Evolutionary conservation across 2,113 vertebrate species (phyloP), one percentile per base, ranked within the genome.

Genomic region (Epinephelus cyanopodus): DNA sequence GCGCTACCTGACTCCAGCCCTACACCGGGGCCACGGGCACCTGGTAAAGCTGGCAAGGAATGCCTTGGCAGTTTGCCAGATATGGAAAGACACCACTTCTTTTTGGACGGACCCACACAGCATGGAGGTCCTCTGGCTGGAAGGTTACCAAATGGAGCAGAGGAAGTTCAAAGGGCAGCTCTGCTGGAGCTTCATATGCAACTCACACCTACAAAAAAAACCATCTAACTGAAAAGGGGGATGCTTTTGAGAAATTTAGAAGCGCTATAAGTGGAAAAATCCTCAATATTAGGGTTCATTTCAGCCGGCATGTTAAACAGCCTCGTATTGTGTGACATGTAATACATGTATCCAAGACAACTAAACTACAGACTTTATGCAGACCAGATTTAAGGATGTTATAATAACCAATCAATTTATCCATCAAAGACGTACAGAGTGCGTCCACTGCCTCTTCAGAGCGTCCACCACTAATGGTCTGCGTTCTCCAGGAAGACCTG

Each of bases 161-260:
- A 87, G 84, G 71, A 89, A 90, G 87, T 87, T 92, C 79, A 90
- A 89, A 92, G 87, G 73, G 60, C 54, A 92, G 0, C 82, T 62
- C 82, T 68, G 88, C 81, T 56, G 75, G 86, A 87, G 74, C 58
- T 61, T 23, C 54, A 45, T 45, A 3, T 73, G 61, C 84, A 81
- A 57, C 13, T 29, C 47, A 58, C 29, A 18, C 47, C 74, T 5
- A 2, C 18, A 2, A 19, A 76, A 60, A 42, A 67, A 56, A 3
- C 37, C 37, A n/a, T 0, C 52, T 9, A 42, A 63, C 64, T 53
- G 6, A 13, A 75, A 84, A 3, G 1, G 42, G 5, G 18, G 7
- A n/a, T 0, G 10, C 6, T 71, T 63, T 82, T 47, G 37, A 21
- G 14, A 70, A 47, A 56, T 33, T 0, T 50, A 70, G 52, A n/a